phyloP scores from a whole-genome alignment of 1,140 invertebrate species.

The Drosophila ercepeae region DNA sequence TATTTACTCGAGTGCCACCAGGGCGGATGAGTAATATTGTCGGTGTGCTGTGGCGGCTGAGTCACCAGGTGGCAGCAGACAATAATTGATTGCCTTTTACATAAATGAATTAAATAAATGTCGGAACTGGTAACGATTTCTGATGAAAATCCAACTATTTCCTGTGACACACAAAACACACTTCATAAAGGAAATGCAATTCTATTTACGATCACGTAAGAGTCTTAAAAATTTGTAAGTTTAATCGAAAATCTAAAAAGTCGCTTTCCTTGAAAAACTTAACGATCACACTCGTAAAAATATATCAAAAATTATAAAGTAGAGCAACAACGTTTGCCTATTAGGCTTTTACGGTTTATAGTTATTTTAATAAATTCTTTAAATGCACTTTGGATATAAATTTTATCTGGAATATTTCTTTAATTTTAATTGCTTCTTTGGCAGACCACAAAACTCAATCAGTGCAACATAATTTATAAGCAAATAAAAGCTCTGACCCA shows the following conservation, averaged over 20 bases:
- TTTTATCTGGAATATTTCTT: conserved; percentile 55
- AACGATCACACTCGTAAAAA: not conserved
- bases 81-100: conserved; percentile 14
- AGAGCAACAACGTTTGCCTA: conserved; percentile 46
- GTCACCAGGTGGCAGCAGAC: conserved; percentile 12
- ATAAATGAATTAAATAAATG: conserved; percentile 25
- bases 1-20: not conserved
- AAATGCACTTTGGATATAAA: conserved; percentile 30
- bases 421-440: conserved; percentile 75
- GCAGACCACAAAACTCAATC: conserved; percentile 70
- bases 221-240: not conserved
- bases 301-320: not conserved
- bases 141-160: not conserved
- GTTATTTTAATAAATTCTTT: conserved; percentile 22
- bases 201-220: conserved; percentile 14
- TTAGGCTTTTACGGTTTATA: conserved; percentile 58
- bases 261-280: not conserved
- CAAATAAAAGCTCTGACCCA: conserved; percentile 59
- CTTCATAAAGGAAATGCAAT: conserved; percentile 16
- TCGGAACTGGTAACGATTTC: conserved; percentile 1
- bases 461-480: conserved; percentile 72
- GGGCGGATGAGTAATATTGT: conserved; percentile 18
- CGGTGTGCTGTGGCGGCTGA: too few relatives aligned
- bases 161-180: not conserved
- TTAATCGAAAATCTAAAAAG: conserved; percentile 3